Percentiles rank a stretch among this genome's conserved stretches.
Conservation (phyloP, 2,888 invertebrate species). For the Cremastinae sp. region DNA sequence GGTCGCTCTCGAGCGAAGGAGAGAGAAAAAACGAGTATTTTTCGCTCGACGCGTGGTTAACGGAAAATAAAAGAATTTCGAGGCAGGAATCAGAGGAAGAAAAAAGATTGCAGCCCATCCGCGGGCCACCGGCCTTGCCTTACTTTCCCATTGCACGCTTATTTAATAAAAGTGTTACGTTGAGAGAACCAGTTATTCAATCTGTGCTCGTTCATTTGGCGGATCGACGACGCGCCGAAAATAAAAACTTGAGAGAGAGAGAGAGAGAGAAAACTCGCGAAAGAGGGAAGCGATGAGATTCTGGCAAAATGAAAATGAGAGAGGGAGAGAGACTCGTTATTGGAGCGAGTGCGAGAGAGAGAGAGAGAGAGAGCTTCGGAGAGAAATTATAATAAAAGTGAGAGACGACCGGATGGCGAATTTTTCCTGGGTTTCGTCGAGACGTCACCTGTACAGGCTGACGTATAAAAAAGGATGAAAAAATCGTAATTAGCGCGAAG, state of each 20-base stretch:
- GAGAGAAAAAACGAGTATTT: constrained; percentile 40
- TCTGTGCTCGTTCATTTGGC: constrained; percentile 50
- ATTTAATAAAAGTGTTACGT: constrained; percentile 48
- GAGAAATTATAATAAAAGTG: constrained; percentile 55
- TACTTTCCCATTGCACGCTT: constrained; percentile 52
- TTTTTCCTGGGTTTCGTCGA: constrained; percentile 46
- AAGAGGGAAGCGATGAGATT: background rate
- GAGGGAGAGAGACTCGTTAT: background rate
- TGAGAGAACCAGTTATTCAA: constrained; percentile 60
- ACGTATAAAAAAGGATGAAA: constrained; percentile 21
- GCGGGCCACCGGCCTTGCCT: constrained; percentile 47
- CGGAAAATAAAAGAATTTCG: constrained; percentile 56
- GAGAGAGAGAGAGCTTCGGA: constrained; percentile 33
- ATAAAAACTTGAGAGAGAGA: background rate
- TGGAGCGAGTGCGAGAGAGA: too few relatives aligned
- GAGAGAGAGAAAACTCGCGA: background rate
- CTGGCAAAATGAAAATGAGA: background rate
- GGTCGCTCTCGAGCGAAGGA: background rate
- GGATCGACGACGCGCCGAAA: constrained; percentile 31
- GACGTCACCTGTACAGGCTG: constrained; percentile 49
- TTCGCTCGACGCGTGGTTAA: constrained; percentile 54
- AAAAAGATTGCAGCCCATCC: constrained; percentile 48
- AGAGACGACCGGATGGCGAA: constrained; percentile 56
- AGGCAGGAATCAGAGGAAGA: too few relatives aligned
- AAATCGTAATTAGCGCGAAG: constrained; percentile 56